Percentiles rank a stretch among this genome's conserved stretches.
Evolutionary conservation across 2,113 vertebrate species (phyloP).

Genomic region (Chaetodon auriga): DNA sequence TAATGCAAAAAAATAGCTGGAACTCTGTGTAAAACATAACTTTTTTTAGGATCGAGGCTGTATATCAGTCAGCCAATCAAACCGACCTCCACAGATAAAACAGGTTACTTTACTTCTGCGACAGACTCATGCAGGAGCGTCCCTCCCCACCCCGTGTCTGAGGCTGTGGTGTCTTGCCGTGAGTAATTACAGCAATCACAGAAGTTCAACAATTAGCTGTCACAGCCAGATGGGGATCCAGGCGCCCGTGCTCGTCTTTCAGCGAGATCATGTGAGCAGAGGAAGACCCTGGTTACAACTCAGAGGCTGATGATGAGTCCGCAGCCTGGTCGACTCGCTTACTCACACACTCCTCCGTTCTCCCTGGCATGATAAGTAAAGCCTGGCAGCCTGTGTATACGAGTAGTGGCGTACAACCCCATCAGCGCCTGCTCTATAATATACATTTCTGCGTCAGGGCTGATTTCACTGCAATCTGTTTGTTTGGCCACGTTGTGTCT

Average conservation of each 20-base stretch:
- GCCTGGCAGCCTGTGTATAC: conserved; percentile 29
- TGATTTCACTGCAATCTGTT: conserved; percentile 79
- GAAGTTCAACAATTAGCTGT: conserved; percentile 83
- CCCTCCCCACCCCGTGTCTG: conserved; percentile 13
- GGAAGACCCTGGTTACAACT: conserved; percentile 64
- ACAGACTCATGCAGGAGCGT: conserved; percentile 49
- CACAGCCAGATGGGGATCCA: conserved; percentile 79
- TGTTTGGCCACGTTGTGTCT: conserved; percentile 80
- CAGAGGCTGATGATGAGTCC: conserved; percentile 52
- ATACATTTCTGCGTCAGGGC: conserved; percentile 66
- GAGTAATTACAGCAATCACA: conserved; percentile 83
- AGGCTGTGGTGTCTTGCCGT: conserved; percentile 50
- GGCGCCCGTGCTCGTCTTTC: conserved; percentile 70
- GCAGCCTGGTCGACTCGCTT: conserved; percentile 58
- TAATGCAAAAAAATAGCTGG: neutral
- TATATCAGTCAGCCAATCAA: neutral
- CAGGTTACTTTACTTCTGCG: conserved; percentile 19
- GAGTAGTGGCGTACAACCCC: conserved; percentile 33
- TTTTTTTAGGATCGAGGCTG: too few species aligned
- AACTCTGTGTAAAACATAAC: too few species aligned
- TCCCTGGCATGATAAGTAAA: conserved; percentile 62
- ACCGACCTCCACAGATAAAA: neutral
- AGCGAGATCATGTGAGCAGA: conserved; percentile 70
- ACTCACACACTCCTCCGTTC: conserved; percentile 34
- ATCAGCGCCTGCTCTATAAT: conserved; percentile 62